Evolutionary conservation across 2,888 invertebrate species (phyloP).

Genomic region (Gonocerus acuteangulatus): DNA sequence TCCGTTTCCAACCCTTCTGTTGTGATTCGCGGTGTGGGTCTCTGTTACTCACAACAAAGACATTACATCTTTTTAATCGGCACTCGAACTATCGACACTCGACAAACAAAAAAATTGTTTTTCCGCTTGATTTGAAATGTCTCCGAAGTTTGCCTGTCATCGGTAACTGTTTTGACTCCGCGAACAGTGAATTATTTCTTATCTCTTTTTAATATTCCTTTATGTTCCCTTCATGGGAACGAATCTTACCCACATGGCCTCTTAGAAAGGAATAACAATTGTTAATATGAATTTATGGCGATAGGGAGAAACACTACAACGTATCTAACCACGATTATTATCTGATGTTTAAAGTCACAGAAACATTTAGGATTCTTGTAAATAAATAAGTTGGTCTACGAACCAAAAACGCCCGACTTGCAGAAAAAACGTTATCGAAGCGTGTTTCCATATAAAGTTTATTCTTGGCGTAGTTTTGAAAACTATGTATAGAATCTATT

Average conservation of each 20-base stretch:
- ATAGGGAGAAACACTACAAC: neutral
- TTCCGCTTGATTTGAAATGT: neutral
- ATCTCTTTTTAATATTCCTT: constrained; percentile 1
- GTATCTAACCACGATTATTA: neutral
- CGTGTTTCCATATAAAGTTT: too few relatives aligned
- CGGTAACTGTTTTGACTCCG: neutral
- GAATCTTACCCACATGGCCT: too few relatives aligned
- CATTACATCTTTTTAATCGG: constrained; percentile 22
- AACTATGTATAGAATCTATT: too few relatives aligned
- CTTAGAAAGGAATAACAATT: neutral
- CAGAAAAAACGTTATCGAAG: too few relatives aligned
- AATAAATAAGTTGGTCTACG: too few relatives aligned
- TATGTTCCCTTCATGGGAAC: constrained; percentile 7
- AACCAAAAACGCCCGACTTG: too few relatives aligned
- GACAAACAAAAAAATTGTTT: neutral
- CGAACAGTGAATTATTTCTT: constrained; percentile 9
- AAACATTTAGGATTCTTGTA: too few relatives aligned
- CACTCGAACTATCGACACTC: neutral
- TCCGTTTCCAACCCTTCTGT: neutral
- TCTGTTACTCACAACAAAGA: neutral
- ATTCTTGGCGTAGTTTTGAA: too few relatives aligned
- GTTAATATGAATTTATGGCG: constrained; percentile 10
- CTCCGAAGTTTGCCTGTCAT: too few relatives aligned
- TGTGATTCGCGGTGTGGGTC: constrained; percentile 7
- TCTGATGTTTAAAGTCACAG: too few relatives aligned